Conservation (phyloP, 2,113 vertebrate genomes). For the Neodontobutis hainanensis region DNA sequence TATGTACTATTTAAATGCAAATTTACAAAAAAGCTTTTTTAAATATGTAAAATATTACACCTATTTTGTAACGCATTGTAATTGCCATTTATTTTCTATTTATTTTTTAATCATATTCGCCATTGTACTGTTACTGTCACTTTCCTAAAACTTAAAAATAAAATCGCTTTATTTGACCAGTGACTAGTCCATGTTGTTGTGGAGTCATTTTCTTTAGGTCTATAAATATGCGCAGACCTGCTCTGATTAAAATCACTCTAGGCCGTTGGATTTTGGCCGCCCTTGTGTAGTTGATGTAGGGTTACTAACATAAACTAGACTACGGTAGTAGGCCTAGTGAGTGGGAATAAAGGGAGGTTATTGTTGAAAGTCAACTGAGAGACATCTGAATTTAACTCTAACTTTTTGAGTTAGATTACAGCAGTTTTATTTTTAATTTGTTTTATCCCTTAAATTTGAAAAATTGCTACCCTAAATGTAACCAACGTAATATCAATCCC, state of each 20-base stretch:
- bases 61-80: slow-evolving; percentile 80
- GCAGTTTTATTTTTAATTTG: no score
- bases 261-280: no score
- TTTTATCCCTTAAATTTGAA: no score
- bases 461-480: background rate
- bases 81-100: slow-evolving; percentile 76
- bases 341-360: no score
- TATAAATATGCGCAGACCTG: no score
- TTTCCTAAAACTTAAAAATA: slow-evolving; percentile 49
- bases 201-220: slow-evolving; percentile 1
- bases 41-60: slow-evolving; percentile 77
- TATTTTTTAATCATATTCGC: slow-evolving; percentile 73
- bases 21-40: slow-evolving; percentile 56
- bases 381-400: no score
- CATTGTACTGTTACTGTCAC: slow-evolving; percentile 59
- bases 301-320: no score
- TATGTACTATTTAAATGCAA: slow-evolving; percentile 57
- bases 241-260: background rate
- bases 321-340: no score
- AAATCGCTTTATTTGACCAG: slow-evolving; percentile 57
- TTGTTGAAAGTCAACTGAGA: no score
- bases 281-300: no score
- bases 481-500: background rate
- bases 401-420: no score
- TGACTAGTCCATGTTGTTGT: no score